Evolutionary conservation across 2,797 vertebrate genomes (phyloP), one percentile per base, ranked within the genome.

Genomic region (Enteromius fasciolatus): DNA sequence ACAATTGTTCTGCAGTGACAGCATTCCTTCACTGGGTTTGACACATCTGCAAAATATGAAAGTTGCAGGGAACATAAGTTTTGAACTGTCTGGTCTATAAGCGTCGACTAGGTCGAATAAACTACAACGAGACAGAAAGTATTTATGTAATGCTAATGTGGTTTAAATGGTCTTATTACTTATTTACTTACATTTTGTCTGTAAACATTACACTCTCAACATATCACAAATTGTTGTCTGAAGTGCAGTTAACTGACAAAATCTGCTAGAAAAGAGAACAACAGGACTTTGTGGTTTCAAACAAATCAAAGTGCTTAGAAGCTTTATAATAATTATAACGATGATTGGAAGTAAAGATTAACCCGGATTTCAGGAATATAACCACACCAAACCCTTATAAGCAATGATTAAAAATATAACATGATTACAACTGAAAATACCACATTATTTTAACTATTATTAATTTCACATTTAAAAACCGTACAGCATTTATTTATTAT

Each of bases 281-380:
- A 78, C 68, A 69, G 77, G 81, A 78, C 50, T 54, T 28, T 50
- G 59, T 41, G 11, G 31, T 6, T 44, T 76, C 20, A 50, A 66
- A 83, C 20, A 8, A 15, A 17, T 54, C 63, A 63, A 44, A 57
- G 61, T 17, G 39, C 68, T 57, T 57, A 11, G 54, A 57, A 1
- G 54, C 54, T 57, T 57, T 57, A 11, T 57, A 1, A 57, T 57
- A 57, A 50, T 50, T 18, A 52, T 2, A 50, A 50, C 2, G 18
- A 50, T 18, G 18, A 50, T 18, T 31, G 44, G 36, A 20, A 80
- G 20, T 68, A 72, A 28, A 18, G 25, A 63, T 31, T 31, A 63
- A 63, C 25, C 25, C 17, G 25, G 28, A 31, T 63, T 31, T 63
- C 61, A 31, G 61, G 28, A 31, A 31, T 28, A 7, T 15, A 31